Conservation (phyloP, 2,113 vertebrate genomes). For the Antennarius striatus region DNA sequence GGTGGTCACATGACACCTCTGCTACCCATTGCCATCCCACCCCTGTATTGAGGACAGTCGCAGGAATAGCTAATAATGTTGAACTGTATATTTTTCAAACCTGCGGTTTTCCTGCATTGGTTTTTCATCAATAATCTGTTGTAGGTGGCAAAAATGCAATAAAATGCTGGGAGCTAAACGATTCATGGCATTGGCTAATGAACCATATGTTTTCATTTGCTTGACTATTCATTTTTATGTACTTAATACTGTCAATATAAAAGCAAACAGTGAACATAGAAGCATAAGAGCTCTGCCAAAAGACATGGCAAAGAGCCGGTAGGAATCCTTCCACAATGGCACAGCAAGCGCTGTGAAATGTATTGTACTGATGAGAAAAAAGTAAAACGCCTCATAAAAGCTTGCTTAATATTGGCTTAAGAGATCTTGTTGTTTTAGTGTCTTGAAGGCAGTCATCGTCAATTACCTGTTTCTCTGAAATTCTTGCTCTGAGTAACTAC, state of each 20-base stretch:
- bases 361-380: conserved; percentile 8
- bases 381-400: conserved; percentile 13
- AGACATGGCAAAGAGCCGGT: not conserved
- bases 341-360: conserved; percentile 5
- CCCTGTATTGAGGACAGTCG: too few species aligned
- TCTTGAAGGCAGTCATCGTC: conserved; percentile 52
- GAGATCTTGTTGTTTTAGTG: conserved; percentile 43
- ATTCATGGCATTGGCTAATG: conserved; percentile 47
- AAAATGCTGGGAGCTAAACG: conserved; percentile 45
- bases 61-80: too few species aligned
- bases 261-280: not conserved
- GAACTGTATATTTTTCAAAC: too few species aligned
- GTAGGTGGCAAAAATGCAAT: conserved; percentile 48
- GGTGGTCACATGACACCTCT: not conserved
- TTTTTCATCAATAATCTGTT: conserved; percentile 18
- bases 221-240: conserved; percentile 42
- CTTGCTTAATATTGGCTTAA: conserved; percentile 13
- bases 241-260: conserved; percentile 32
- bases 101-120: conserved; percentile 1
- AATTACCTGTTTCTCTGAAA: conserved; percentile 69
- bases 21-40: not conserved
- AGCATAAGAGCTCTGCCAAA: conserved; percentile 13
- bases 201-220: conserved; percentile 24
- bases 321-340: not conserved
- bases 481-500: conserved; percentile 61